These are phyloP conservation scores for Pseudopipra pipra DNA, from an alignment of 2,113 vertebrate species.

Conservation along the genomic window DNA sequence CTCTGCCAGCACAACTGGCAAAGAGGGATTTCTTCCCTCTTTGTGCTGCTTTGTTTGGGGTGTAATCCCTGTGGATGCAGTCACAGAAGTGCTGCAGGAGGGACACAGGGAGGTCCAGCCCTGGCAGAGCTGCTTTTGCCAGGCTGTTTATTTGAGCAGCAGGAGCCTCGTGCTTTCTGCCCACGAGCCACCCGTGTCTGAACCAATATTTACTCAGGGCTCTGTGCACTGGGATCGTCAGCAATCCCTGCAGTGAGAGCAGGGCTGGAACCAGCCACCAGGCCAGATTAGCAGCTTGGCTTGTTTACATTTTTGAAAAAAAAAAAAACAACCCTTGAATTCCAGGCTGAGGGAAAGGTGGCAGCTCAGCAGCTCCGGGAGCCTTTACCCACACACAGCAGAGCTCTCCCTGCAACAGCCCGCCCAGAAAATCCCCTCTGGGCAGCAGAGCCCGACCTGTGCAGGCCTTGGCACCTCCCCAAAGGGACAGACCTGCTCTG, in stretches of 20 bases:
- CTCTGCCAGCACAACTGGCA: not conserved
- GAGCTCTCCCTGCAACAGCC: not conserved
- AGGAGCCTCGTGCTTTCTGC: not conserved
- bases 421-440: not conserved
- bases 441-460: not conserved
- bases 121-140: not conserved
- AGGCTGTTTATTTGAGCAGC: not conserved
- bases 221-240: not conserved
- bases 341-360: not conserved
- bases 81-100: not conserved
- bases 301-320: not conserved
- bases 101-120: not conserved
- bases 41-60: not conserved
- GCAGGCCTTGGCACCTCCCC: not conserved
- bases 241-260: not conserved
- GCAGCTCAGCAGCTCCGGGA: not conserved
- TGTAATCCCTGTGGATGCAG: not conserved
- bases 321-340: not conserved
- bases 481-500: not conserved
- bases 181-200: not conserved
- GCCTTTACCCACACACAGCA: not conserved
- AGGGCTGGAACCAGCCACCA: not conserved
- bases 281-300: not conserved
- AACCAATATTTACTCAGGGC: slow-evolving; percentile 24
- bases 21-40: not conserved